Evolutionary conservation across 1,140 invertebrate genomes (phyloP), one percentile per base, ranked within the genome.

Genomic region (Aphaenogaster rudis): DNA sequence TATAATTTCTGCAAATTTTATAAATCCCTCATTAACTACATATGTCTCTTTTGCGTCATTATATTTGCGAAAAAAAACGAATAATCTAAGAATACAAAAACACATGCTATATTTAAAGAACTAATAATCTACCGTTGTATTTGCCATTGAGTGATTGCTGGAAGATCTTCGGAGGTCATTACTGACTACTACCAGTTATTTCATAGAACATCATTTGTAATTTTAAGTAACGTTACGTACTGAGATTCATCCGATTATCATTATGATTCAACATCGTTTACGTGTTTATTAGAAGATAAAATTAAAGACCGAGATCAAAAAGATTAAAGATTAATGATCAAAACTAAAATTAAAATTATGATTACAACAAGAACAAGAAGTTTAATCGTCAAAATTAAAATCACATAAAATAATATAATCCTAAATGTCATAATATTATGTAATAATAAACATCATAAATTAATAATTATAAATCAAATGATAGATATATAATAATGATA

Each of bases 211-310:
- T 57, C 28, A 48, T 72, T 59, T 59, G 42, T 59, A 59, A 82
- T 48, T 82, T 84, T 48, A 48, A 61, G 33, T 74, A 74, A 84
- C 42, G 21, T 45, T 57, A 57, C 21, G 33, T 57, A 52, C 21
- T 57, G 45, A 21, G 11, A 39, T 28, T 67, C 9, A 1, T 69
- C 69, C 63, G 17, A 69, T 2, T 69, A 28, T 52, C 17, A 7
- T 79, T 50, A 52, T n/a, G 33, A 69, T 52, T 39, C n/a, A 69
- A 39, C 2, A 67, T 80, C 33, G 7, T 80, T 54, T 52, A 17
- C 13, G 13, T 42, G 33, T 42, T 67, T 11, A 50, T n/a, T 21
- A 39, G 3, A 21, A 21, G n/a, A 8, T 39, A 15, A 67, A 80
- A 80, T 67, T 39, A 36, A 39, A 64, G 17, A 36, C 3, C 0